Percentiles rank a stretch among this genome's conserved stretches.
These are phyloP conservation scores for Nymphalis c-album DNA, from an alignment of 2,888 invertebrate genomes.

Conservation along the genomic window DNA sequence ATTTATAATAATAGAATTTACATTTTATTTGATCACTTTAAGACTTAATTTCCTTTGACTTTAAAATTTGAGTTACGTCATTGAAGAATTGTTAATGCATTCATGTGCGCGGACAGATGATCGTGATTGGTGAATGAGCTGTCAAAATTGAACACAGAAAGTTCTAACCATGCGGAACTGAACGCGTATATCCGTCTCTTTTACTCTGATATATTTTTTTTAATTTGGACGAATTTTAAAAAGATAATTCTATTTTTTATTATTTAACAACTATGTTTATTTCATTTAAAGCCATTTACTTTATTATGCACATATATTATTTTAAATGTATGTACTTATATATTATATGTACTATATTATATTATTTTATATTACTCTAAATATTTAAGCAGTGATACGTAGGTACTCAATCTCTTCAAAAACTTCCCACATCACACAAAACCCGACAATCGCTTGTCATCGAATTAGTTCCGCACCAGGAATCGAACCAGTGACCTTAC, in stretches of 20 bases:
- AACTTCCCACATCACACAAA: conserved; percentile 32
- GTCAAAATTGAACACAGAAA: conserved; percentile 73
- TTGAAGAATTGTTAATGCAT: conserved; percentile 7
- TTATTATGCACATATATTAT: too few species aligned
- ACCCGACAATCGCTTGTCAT: conserved; percentile 54
- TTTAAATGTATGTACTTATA: too few species aligned
- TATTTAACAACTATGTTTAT: too few species aligned
- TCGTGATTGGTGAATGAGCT: conserved; percentile 63
- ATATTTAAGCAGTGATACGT: neutral
- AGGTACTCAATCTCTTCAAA: neutral
- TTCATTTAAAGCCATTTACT: too few species aligned
- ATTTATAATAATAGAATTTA: neutral
- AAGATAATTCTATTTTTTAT: too few species aligned
- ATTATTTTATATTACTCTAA: neutral
- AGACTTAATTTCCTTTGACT: conserved; percentile 16
- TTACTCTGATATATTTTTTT: conserved; percentile 29
- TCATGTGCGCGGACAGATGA: conserved; percentile 38
- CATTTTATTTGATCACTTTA: neutral
- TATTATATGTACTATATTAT: too few species aligned
- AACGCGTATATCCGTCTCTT: conserved; percentile 57
- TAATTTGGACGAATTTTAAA: too few species aligned
- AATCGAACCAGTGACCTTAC: conserved; percentile 53
- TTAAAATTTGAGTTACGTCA: neutral
- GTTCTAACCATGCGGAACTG: conserved; percentile 64
- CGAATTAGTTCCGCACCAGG: conserved; percentile 63